Conservation (phyloP, 2,888 invertebrate genomes). For the Alcis repandata region DNA sequence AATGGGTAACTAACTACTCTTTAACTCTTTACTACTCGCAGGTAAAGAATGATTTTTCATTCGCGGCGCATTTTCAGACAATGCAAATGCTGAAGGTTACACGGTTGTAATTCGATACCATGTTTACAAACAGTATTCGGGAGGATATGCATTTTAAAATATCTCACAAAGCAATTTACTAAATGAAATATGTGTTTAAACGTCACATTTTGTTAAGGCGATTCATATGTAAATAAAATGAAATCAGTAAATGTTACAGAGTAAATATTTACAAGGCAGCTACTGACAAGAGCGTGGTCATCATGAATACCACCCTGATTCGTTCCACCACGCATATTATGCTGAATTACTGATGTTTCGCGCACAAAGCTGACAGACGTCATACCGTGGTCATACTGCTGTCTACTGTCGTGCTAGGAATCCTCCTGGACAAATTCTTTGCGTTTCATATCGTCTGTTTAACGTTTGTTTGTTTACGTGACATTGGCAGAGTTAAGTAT, state of each 20-base stretch:
- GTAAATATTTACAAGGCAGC: neutral
- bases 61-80: conserved; percentile 24
- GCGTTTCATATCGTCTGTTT: too few relatives aligned
- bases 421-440: too few relatives aligned
- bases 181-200: neutral
- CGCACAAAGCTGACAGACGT: conserved; percentile 38
- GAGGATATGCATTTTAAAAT: conserved; percentile 11
- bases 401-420: too few relatives aligned
- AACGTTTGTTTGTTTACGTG: too few relatives aligned
- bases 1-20: too few relatives aligned
- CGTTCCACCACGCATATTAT: conserved; percentile 32
- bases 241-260: neutral
- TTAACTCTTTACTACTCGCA: too few relatives aligned
- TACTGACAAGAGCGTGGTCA: conserved; percentile 26
- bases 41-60: conserved; percentile 19
- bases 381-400: too few relatives aligned
- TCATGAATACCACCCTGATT: conserved; percentile 32
- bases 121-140: conserved; percentile 15
- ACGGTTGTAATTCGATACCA: neutral
- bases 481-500: too few relatives aligned
- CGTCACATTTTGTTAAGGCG: neutral
- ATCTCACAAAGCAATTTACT: neutral
- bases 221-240: neutral
- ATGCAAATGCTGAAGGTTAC: conserved; percentile 19
- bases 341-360: conserved; percentile 29